Percentiles rank a stretch among this genome's conserved stretches.
These are phyloP conservation scores for Zaprionus ornatus DNA, from an alignment of 1,140 invertebrate species.

Conservation along the genomic window DNA sequence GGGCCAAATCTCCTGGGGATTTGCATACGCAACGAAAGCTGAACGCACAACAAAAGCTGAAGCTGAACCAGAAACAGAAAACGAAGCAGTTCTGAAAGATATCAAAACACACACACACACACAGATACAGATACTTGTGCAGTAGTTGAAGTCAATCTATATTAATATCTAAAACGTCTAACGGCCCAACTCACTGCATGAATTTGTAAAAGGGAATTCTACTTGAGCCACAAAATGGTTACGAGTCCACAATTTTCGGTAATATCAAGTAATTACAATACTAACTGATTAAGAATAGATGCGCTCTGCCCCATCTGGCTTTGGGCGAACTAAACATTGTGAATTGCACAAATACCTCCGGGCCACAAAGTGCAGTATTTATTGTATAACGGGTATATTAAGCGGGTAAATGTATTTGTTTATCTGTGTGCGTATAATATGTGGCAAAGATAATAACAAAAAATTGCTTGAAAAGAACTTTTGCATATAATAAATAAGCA, in stretches of 20 bases:
- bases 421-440: conserved; percentile 8
- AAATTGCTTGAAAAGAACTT: conserved; percentile 60
- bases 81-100: conserved; percentile 34
- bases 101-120: conserved; percentile 3
- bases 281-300: conserved; percentile 22
- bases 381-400: conserved; percentile 37
- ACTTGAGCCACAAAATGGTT: not conserved
- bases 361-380: conserved; percentile 54
- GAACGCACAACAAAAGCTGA: conserved; percentile 29
- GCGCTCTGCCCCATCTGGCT: not conserved
- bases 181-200: not conserved
- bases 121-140: not conserved
- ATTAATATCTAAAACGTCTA: not conserved
- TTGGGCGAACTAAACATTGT: conserved; percentile 27
- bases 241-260: not conserved
- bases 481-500: conserved; percentile 79
- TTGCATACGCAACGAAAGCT: conserved; percentile 60
- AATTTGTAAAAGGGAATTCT: not conserved
- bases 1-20: conserved; percentile 59
- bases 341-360: conserved; percentile 26
- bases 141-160: not conserved
- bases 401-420: conserved; percentile 9
- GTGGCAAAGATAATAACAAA: conserved; percentile 53
- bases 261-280: conserved; percentile 38
- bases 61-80: conserved; percentile 34